A percentile compares a stretch with the other conserved stretches of the same genome.
phyloP scores from a whole-genome alignment of 1,140 invertebrate species.

The Drosophila asahinai region DNA sequence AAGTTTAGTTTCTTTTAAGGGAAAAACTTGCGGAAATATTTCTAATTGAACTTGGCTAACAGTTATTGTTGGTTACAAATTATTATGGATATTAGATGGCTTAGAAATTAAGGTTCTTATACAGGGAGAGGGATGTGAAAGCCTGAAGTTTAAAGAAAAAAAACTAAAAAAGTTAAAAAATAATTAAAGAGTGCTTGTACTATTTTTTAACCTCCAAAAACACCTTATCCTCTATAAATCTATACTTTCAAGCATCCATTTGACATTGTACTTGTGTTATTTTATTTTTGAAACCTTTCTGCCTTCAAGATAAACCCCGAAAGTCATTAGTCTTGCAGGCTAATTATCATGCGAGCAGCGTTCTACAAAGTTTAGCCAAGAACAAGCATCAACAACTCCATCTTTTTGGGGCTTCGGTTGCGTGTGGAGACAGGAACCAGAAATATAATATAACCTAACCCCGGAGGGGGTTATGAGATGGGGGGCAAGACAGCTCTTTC shows the following conservation, averaged over 20 bases:
- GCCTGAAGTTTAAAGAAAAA: neutral
- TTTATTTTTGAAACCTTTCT: slow-evolving; percentile 34
- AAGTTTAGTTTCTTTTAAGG: slow-evolving; percentile 18
- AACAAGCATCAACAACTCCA: slow-evolving; percentile 55
- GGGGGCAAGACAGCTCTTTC: slow-evolving; percentile 18
- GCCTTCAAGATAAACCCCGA: slow-evolving; percentile 30
- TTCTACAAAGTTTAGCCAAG: slow-evolving; percentile 63
- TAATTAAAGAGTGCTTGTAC: no score
- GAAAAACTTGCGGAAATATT: neutral
- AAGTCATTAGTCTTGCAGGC: slow-evolving; percentile 71
- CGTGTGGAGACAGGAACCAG: slow-evolving; percentile 52
- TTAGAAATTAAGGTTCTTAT: neutral
- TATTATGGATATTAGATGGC: neutral
- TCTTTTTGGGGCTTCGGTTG: slow-evolving; percentile 42
- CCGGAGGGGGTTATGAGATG: neutral
- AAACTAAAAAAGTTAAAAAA: no score
- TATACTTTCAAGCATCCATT: slow-evolving; percentile 31
- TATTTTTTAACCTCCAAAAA: neutral
- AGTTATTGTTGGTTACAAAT: neutral
- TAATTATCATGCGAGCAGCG: slow-evolving; percentile 67
- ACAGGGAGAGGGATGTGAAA: no score
- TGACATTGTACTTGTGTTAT: slow-evolving; percentile 52
- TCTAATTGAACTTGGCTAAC: neutral
- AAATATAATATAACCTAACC: slow-evolving; percentile 5
- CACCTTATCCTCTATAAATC: neutral